A percentile compares a stretch with the other conserved stretches of the same genome.
Conservation (phyloP, 2,113 vertebrate genomes). For the Lamprotornis superbus region DNA sequence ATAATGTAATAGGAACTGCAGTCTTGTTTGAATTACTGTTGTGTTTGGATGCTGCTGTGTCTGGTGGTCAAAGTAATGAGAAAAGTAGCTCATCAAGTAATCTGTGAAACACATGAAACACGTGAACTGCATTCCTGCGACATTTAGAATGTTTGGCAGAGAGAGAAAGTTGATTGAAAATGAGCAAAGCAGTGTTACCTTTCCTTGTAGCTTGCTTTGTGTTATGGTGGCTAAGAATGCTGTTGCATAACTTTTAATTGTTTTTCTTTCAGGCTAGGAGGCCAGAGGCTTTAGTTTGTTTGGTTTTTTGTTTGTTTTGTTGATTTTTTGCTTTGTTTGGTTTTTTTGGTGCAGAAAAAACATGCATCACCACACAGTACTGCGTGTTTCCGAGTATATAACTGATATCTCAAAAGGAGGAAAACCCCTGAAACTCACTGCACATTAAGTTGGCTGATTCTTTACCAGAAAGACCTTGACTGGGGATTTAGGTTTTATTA, state of each 20-base stretch:
- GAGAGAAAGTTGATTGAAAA: constrained; percentile 49
- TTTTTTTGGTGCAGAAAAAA: not conserved
- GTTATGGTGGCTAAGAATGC: not conserved
- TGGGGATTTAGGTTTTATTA: not conserved
- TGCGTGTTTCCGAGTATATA: not conserved
- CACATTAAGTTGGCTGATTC: not conserved
- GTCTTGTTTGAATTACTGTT: constrained; percentile 29
- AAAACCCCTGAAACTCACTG: not conserved
- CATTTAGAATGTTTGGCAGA: constrained; percentile 64
- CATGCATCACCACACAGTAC: not conserved
- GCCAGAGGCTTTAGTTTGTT: not conserved
- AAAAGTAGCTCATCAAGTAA: constrained; percentile 55
- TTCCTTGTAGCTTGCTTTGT: constrained; percentile 12
- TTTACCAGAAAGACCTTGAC: not conserved
- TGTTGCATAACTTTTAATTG: not conserved
- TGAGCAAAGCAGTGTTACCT: constrained; percentile 42
- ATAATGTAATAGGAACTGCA: not conserved
- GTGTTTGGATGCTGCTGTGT: constrained; percentile 44
- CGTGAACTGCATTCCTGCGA: constrained; percentile 60
- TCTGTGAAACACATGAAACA: constrained; percentile 64
- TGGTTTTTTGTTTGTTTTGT: not conserved
- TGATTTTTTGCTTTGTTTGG: not conserved
- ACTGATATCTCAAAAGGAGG: not conserved
- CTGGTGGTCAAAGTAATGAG: constrained; percentile 42
- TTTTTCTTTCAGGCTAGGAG: not conserved